Conservation (phyloP, 2,113 vertebrate genomes). For the Psephotus haematonotus region DNA sequence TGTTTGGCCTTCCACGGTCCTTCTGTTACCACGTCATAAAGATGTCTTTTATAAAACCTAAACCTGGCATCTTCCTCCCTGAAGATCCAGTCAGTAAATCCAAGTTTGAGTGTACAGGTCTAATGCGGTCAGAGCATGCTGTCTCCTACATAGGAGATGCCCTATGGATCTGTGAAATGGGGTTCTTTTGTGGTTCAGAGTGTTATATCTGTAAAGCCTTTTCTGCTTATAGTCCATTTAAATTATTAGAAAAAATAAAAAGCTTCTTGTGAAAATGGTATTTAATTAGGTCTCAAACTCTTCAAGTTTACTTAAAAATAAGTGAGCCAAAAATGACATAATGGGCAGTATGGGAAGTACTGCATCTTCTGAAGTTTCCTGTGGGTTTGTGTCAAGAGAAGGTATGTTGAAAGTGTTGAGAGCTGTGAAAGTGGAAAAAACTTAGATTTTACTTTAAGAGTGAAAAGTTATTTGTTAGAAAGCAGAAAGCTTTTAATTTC, state of each 20-base stretch:
- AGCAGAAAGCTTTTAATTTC: constrained; percentile 15
- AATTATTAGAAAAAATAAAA: not conserved
- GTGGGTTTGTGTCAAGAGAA: not conserved
- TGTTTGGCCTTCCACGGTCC: not conserved
- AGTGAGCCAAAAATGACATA: not conserved
- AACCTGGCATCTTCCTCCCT: constrained; percentile 14
- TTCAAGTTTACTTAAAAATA: not conserved
- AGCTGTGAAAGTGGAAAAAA: not conserved
- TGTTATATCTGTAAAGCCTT: not conserved
- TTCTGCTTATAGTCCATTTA: not conserved
- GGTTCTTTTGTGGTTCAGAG: not conserved
- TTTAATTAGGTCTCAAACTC: not conserved
- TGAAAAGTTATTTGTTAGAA: constrained; percentile 32
- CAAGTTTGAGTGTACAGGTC: not conserved
- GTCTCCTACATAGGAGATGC: not conserved
- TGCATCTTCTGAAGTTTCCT: not conserved
- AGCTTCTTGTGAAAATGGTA: not conserved
- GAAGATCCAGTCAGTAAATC: not conserved
- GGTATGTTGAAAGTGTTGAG: not conserved
- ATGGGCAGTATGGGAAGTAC: not conserved
- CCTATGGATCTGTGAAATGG: not conserved
- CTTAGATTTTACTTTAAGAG: not conserved
- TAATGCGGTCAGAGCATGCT: not conserved
- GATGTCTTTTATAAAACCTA: constrained; percentile 1
- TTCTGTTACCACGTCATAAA: not conserved